A percentile compares a stretch with the other conserved stretches of the same genome.
Conservation (phyloP, 2,888 invertebrate species). For the Volucella inanis region DNA sequence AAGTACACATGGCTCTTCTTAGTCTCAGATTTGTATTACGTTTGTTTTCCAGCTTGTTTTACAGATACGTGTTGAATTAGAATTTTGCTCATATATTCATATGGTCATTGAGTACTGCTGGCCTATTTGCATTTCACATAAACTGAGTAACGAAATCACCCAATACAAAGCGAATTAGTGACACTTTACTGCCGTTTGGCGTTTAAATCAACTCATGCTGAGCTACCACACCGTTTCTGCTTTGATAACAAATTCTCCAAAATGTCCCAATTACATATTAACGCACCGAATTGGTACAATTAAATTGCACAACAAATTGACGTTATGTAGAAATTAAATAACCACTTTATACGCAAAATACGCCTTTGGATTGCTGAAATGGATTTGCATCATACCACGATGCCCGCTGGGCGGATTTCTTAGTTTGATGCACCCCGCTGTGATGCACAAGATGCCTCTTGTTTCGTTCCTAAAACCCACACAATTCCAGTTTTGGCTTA, state of each 20-base stretch:
- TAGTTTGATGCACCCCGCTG: constrained; percentile 46
- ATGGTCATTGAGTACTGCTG: too few relatives aligned
- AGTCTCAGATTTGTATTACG: too few relatives aligned
- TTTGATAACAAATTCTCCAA: constrained; percentile 58
- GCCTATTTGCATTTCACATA: too few relatives aligned
- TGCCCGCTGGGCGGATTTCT: constrained; percentile 53
- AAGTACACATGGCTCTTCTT: too few relatives aligned
- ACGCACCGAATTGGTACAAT: constrained; percentile 62
- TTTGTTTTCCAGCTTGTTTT: too few relatives aligned
- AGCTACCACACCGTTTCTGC: constrained; percentile 43
- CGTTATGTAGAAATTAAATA: constrained; percentile 44
- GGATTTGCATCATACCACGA: constrained; percentile 62
- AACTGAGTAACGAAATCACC: too few relatives aligned
- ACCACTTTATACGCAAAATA: constrained; percentile 62
- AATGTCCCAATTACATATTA: constrained; percentile 71
- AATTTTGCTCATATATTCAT: too few relatives aligned
- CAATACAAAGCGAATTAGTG: constrained; percentile 12
- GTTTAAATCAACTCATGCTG: constrained; percentile 39
- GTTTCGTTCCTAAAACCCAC: constrained; percentile 22
- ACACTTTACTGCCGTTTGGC: constrained; percentile 6
- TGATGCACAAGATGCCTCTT: constrained; percentile 52
- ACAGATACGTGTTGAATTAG: too few relatives aligned
- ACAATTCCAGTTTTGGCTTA: constrained; percentile 30
- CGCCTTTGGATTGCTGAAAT: constrained; percentile 45
- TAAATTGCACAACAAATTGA: constrained; percentile 66